Base-by-base conservation (phyloP, 2,888 invertebrate species). In the Phalangium opilio region DNA sequence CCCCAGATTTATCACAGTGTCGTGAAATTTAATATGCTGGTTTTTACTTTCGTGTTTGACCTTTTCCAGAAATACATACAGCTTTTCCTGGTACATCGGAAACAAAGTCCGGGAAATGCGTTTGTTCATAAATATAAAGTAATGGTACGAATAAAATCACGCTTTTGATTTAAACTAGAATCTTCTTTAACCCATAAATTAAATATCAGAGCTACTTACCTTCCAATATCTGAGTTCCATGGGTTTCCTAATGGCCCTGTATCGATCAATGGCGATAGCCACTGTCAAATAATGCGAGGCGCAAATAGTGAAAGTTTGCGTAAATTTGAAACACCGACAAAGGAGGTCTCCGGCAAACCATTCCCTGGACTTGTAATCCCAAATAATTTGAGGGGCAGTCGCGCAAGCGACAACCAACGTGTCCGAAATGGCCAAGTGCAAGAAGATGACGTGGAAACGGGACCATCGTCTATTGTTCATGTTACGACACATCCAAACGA, bases 201-300 rank as follows among this genome's bases (percentile, higher is more conserved):
- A n/a, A n/a, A n/a, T n/a, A n/a, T n/a, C n/a, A n/a, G n/a, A n/a
- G n/a, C n/a, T n/a, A 7, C 27, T 27, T 27, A 65, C 64, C 53
- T 61, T 52, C 8, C 60, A 53, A 27, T 27, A 4, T 1, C 62
- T 60, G 43, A 60, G 58, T 43, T 60, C 57, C n/a, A 65, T 58
- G 1, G 65, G 65, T 11, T 61, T 50, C 20, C 61, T 45, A 33
- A 65, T 64, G 38, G 65, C 66, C 49, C 62, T 62, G 48, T 64
- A 64, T 15, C 66, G 55, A 54, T 66, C 66, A 8, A 64, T 50
- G 18, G 64, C 64, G 35, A 66, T 61, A 7, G 64, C 62, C 4
- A 64, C 60, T 34, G 65, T 52, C 60, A 64, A 62, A 53, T 63
- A 62, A 45, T 61, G 62, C 50, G 63, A 64, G 44, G 62, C 58